Percentiles rank a stretch among this genome's conserved stretches.
phyloP scores from a whole-genome alignment of 2,797 vertebrate species.

The Pangasius macronema region DNA sequence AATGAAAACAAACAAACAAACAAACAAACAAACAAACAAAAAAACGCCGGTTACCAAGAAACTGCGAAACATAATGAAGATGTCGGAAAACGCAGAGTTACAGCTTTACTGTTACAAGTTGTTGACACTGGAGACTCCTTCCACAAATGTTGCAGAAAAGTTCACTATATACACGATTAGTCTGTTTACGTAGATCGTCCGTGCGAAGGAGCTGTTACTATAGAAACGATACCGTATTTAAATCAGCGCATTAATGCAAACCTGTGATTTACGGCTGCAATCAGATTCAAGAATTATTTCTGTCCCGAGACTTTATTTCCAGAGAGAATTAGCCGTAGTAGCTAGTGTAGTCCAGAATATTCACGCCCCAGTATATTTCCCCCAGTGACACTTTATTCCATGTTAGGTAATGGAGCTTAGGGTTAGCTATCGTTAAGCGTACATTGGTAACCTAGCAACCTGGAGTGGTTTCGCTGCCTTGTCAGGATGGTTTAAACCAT shows the following conservation, averaged over 20 bases:
- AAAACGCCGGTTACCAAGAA: background rate
- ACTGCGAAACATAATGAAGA: background rate
- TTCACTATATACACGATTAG: background rate
- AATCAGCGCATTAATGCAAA: background rate
- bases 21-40: background rate
- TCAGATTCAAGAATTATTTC: background rate
- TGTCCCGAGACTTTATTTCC: background rate
- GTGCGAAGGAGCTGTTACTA: background rate
- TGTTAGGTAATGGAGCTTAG: background rate
- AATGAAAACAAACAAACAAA: background rate
- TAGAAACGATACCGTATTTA: background rate
- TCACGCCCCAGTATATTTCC: background rate
- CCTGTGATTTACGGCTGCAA: background rate
- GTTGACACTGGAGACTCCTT: background rate
- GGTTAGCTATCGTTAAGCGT: too few species aligned
- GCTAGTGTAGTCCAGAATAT: too few species aligned
- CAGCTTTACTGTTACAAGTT: background rate
- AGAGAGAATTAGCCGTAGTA: accelerated
- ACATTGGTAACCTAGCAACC: background rate
- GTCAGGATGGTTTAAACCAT: too few species aligned
- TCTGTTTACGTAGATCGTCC: background rate
- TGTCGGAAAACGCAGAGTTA: background rate
- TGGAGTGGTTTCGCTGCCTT: background rate
- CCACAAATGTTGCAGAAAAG: background rate
- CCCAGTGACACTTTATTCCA: background rate